A percentile compares a stretch with the other conserved stretches of the same genome.
phyloP scores from a whole-genome alignment of 2,888 invertebrate genomes.

The Crematogaster levior region DNA sequence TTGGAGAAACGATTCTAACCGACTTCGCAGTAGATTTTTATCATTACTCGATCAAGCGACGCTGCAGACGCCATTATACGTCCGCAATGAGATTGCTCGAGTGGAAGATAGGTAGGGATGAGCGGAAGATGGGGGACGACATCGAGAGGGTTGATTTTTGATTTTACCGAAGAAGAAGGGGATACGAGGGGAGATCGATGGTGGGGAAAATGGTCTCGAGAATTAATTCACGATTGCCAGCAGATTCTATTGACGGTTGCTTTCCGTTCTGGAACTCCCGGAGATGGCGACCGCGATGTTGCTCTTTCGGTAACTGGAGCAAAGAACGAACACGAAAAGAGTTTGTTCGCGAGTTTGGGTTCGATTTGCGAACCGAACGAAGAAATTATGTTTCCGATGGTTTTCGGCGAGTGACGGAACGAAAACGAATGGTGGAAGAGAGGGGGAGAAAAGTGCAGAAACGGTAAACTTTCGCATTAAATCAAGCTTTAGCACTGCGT shows the following conservation, averaged over 20 bases:
- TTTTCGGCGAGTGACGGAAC: slow-evolving; percentile 10
- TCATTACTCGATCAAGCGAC: slow-evolving; percentile 50
- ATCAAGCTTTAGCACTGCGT: slow-evolving; percentile 10
- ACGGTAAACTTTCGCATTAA: not conserved
- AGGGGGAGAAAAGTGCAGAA: not conserved
- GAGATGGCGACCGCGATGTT: slow-evolving; percentile 17
- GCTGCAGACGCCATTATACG: slow-evolving; percentile 41
- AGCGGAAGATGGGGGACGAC: slow-evolving; percentile 11
- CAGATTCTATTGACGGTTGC: slow-evolving; percentile 33
- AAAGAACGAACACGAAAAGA: slow-evolving; percentile 15
- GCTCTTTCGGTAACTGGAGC: slow-evolving; percentile 27
- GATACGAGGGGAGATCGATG: not conserved
- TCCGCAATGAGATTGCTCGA: slow-evolving; percentile 18
- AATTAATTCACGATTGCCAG: slow-evolving; percentile 46
- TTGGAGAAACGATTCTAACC: slow-evolving; percentile 5
- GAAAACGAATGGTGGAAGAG: not conserved
- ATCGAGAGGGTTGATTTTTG: slow-evolving; percentile 38
- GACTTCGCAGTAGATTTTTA: slow-evolving; percentile 21
- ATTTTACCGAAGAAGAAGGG: slow-evolving; percentile 10
- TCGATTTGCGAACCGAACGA: not conserved
- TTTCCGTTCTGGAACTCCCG: slow-evolving; percentile 13
- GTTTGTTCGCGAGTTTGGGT: not conserved
- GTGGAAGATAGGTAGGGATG: slow-evolving; percentile 14
- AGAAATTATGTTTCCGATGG: slow-evolving; percentile 7
- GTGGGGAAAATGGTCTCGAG: not conserved